A percentile compares a stretch with the other conserved stretches of the same genome.
Evolutionary conservation across 2,888 invertebrate genomes (phyloP).

Genomic region (Dascillus cervinus): DNA sequence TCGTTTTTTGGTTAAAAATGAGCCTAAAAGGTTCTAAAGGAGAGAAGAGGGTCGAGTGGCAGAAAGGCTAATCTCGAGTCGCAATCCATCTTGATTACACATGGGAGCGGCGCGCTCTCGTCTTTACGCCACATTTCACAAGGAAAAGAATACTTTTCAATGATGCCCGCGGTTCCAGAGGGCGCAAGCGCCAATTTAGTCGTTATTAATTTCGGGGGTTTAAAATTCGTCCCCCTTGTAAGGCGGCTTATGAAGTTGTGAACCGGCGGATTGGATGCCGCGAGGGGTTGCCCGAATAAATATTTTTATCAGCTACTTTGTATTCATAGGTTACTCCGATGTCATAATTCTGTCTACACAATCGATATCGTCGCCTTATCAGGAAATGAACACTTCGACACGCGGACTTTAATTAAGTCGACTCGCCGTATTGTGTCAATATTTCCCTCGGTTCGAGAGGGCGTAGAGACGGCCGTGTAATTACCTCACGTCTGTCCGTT

Average conservation of each 20-base stretch:
- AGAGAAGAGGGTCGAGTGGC: conserved; percentile 19
- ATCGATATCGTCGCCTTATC: conserved; percentile 37
- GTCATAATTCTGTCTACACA: conserved; percentile 42
- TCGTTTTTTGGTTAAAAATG: conserved; percentile 31
- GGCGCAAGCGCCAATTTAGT: conserved; percentile 12
- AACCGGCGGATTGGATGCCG: conserved; percentile 22
- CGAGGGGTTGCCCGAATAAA: conserved; percentile 31
- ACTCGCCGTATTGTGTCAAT: conserved; percentile 35
- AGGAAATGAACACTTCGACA: conserved; percentile 40
- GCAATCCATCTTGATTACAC: conserved; percentile 41
- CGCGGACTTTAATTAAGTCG: conserved; percentile 37
- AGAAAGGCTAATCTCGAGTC: conserved; percentile 36
- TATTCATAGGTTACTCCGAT: conserved; percentile 42
- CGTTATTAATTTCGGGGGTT: conserved; percentile 15
- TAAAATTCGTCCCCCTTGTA: conserved; percentile 16
- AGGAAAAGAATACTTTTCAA: conserved; percentile 28
- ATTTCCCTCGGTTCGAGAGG: conserved; percentile 27
- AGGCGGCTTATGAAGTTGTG: conserved; percentile 34
- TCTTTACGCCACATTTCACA: conserved; percentile 33
- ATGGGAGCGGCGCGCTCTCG: conserved; percentile 32
- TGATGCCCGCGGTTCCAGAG: conserved; percentile 18
- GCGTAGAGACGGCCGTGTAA: conserved; percentile 33
- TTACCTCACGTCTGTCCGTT: conserved; percentile 37
- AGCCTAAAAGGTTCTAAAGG: conserved; percentile 24
- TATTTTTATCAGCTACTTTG: conserved; percentile 44